phyloP scores from a whole-genome alignment of 2,888 invertebrate genomes.

The Cheilosia soror region DNA sequence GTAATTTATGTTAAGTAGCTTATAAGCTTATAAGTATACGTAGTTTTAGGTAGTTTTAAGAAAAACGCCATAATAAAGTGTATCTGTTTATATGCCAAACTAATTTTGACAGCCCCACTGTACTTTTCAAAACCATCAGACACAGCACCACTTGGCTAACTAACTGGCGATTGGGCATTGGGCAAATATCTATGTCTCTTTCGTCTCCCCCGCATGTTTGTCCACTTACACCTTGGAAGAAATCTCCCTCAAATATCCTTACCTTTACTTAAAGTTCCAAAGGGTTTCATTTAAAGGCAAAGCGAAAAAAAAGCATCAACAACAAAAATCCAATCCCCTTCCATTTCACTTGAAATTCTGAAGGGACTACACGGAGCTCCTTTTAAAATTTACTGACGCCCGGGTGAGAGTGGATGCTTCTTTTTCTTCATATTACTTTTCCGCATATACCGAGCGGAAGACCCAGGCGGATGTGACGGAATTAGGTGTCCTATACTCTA shows the following conservation, averaged over 20 bases:
- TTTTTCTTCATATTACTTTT: slow-evolving; percentile 66
- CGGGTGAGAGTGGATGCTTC: slow-evolving; percentile 55
- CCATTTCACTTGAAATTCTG: slow-evolving; percentile 12
- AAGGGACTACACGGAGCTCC: slow-evolving; percentile 34
- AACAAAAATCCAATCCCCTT: slow-evolving; percentile 3
- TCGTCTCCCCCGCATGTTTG: not conserved
- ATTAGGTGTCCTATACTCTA: slow-evolving; percentile 22
- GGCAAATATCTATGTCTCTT: slow-evolving; percentile 2
- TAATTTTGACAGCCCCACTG: slow-evolving; percentile 10
- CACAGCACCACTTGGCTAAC: slow-evolving; percentile 26
- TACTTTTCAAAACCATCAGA: not conserved
- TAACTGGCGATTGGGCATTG: slow-evolving; percentile 47
- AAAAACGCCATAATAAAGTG: too few species aligned
- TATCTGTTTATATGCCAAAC: too few species aligned
- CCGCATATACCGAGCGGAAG: slow-evolving; percentile 26
- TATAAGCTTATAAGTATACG: too few species aligned
- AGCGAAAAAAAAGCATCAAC: slow-evolving; percentile 6
- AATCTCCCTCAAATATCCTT: slow-evolving; percentile 38
- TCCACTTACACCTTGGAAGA: not conserved
- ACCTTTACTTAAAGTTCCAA: slow-evolving; percentile 53
- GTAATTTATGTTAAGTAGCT: too few species aligned
- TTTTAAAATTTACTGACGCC: slow-evolving; percentile 65
- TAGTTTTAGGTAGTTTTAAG: too few species aligned
- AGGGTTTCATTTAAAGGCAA: slow-evolving; percentile 35
- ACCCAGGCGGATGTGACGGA: slow-evolving; percentile 59